Percentiles rank a stretch among this genome's conserved stretches.
These are phyloP conservation scores for Drosophila nigritarsus DNA, from an alignment of 2,888 invertebrate genomes.

Conservation along the genomic window DNA sequence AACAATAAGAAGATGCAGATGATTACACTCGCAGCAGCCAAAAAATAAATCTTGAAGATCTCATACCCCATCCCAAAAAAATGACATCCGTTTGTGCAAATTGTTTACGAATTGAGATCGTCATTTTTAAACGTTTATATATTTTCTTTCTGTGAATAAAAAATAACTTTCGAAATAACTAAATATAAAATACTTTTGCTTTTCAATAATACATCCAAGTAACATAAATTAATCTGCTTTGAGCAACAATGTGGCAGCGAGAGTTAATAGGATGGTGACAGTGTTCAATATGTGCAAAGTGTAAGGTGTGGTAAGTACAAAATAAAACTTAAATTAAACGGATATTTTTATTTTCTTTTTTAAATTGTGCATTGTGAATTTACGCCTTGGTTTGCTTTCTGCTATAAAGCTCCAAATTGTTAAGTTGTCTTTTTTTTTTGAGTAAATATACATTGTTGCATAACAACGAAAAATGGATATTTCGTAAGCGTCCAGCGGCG, in stretches of 20 bases:
- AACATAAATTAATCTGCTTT: background rate
- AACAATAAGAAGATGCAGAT: conserved; percentile 38
- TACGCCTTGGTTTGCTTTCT: background rate
- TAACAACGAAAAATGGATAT: conserved; percentile 33
- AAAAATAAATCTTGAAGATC: background rate
- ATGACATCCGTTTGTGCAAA: background rate
- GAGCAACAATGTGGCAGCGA: too few relatives aligned
- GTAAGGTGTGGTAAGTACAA: background rate
- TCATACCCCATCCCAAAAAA: background rate
- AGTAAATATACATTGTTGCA: conserved; percentile 23
- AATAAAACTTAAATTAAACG: background rate
- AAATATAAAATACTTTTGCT: background rate
- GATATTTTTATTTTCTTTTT: background rate
- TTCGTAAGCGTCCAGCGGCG: conserved; percentile 23
- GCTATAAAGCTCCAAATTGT: background rate
- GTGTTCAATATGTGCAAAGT: background rate
- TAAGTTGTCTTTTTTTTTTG: background rate
- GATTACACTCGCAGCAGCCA: background rate
- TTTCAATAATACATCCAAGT: background rate
- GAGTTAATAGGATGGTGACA: background rate
- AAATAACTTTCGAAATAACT: background rate
- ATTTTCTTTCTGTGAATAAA: background rate
- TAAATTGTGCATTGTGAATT: background rate
- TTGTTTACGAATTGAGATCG: background rate
- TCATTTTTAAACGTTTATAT: background rate